Base-by-base conservation (phyloP, 2,888 invertebrate genomes). In the Uloborus plumipes region DNA sequence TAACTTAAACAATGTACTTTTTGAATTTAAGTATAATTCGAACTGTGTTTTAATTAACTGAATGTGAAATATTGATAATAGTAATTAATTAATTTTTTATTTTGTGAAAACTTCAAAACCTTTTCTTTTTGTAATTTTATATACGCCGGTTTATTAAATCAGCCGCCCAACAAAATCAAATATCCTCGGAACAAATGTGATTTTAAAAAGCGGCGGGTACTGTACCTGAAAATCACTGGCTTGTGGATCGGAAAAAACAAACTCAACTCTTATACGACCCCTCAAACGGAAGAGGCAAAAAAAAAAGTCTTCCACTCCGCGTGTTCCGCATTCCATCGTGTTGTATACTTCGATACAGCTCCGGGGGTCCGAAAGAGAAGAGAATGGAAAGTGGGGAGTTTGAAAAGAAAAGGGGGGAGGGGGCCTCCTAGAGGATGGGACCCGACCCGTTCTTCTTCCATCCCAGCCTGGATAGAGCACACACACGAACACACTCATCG, bases 311-410 rank as follows among this genome's bases (percentile, higher is more conserved):
- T 58, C 59, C 64, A 78, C 26, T 51, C 73, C 62, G 70, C 80
- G 80, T 81, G 80, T 81, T 81, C 80, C 80, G 80, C 80, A 81
- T 81, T 81, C 80, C 80, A 70, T 69, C 74, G 80, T 81, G 80
- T 81, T 81, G 74, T 81, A 81, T 69, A 74, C 69, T 64, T 70
- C 70, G 69, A 81, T 74, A 70, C 55, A 62, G 80, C 73, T 69
- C 61, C 74, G 39, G 69, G 80, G 64, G 20, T 50, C 69, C 49
- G 47, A 64, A 64, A 59, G 69, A 55, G 58, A 55, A 58, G 55
- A 61, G 61, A 26, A 59, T 39, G 39, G 59, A 20, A 55, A 55
- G 14, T 47, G 53, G 26, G 53, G 51, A 47, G 26, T 18, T 26
- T 9, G 51, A 66, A 18, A 15, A 67, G 53, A 66, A 47, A 69